Evolutionary conservation across 2,797 vertebrate species (phyloP).

Genomic region (Sebastes alutus): DNA sequence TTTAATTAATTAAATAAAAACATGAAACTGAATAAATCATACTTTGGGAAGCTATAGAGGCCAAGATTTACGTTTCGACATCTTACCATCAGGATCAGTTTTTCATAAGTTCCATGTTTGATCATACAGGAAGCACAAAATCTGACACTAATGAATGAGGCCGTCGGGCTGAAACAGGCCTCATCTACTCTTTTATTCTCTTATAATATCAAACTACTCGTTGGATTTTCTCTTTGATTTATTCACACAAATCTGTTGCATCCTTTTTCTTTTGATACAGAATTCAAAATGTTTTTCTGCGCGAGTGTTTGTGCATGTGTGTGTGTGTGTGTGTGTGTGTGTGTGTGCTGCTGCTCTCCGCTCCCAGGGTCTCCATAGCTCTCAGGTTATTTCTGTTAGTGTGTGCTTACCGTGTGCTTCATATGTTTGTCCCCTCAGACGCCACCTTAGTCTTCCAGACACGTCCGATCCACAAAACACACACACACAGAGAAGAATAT

Average conservation of each 20-base stretch:
- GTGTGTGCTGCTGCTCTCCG: slow-evolving; percentile 40
- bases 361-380: slow-evolving; percentile 80
- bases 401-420: slow-evolving; percentile 58
- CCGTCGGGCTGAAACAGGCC: slow-evolving; percentile 23
- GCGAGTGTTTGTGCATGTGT: not conserved
- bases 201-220: slow-evolving; percentile 30
- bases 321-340: slow-evolving; percentile 9
- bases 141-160: slow-evolving; percentile 43
- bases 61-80: not conserved
- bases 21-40: not conserved
- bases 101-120: slow-evolving; percentile 11
- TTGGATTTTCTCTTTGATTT: slow-evolving; percentile 22
- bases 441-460: slow-evolving; percentile 77
- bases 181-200: slow-evolving; percentile 58
- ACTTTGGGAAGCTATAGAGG: not conserved
- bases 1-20: not conserved
- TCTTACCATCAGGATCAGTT: slow-evolving; percentile 13
- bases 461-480: slow-evolving; percentile 9
- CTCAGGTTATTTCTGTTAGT: slow-evolving; percentile 76
- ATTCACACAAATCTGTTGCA: slow-evolving; percentile 32
- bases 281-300: slow-evolving; percentile 9
- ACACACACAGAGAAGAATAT: not conserved
- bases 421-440: slow-evolving; percentile 58
- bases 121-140: slow-evolving; percentile 55
- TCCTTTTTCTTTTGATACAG: slow-evolving; percentile 33